A percentile compares a stretch with the other conserved stretches of the same genome.
phyloP scores from a whole-genome alignment of 2,113 vertebrate genomes.

The Oreamnos americanus region DNA sequence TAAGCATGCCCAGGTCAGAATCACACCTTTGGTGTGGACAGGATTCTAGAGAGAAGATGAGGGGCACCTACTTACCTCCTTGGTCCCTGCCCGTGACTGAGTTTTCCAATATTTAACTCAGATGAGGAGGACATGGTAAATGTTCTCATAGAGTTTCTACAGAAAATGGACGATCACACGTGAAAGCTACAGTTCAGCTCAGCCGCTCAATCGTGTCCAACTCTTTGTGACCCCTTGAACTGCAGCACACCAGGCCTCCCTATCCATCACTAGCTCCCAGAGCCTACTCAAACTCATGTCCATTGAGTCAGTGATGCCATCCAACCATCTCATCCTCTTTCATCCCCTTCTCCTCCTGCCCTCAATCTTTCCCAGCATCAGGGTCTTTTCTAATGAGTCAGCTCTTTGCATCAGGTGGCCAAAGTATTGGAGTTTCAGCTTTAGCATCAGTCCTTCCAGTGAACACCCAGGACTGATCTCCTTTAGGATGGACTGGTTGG shows the following conservation, averaged over 20 bases:
- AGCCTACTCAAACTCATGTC: not conserved
- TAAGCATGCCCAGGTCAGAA: not conserved
- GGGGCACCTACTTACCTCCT: not conserved
- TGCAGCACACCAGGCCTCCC: not conserved
- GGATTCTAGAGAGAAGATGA: not conserved
- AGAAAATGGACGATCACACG: not conserved
- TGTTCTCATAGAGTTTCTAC: not conserved
- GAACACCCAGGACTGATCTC: not conserved
- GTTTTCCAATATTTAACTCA: not conserved
- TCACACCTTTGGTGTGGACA: not conserved
- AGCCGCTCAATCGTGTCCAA: accelerated
- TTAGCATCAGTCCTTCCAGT: not conserved
- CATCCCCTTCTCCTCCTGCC: not conserved
- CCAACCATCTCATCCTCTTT: not conserved
- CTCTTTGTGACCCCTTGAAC: not conserved
- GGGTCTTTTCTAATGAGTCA: not conserved
- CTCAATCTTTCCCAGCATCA: not conserved
- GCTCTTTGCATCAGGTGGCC: not conserved
- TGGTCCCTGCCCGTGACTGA: not conserved
- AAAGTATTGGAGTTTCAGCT: not conserved
- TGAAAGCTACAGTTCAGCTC: not conserved
- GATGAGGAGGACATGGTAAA: not conserved
- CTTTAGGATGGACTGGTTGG: not conserved
- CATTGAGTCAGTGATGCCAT: not conserved
- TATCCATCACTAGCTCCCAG: not conserved